Base-by-base conservation (phyloP, 1,140 invertebrate species). In the Doryteuthis pealeii region DNA sequence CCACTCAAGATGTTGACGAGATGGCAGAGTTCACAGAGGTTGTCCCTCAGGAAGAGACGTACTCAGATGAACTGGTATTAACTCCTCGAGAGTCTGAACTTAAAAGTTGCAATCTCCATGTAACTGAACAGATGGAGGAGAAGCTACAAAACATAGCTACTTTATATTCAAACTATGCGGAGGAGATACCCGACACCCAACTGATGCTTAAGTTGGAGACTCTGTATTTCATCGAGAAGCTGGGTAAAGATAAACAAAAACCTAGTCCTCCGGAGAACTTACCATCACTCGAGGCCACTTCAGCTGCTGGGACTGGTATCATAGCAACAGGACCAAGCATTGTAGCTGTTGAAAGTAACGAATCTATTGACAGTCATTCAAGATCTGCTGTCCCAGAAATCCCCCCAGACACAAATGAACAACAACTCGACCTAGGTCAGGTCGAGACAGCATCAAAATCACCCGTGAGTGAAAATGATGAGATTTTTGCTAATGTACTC, bases 401-500 rank as follows among this genome's bases (percentile, higher is more conserved):
- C 32, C 4, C 66, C 4, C 8, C 66, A 31, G 32, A 31, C 22
- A 62, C 15, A 62, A 30, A n/a, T 62, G 58, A 26, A 62, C 30
- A 31, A 10, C n/a, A 28, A 5, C 54, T 2, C 6, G 54, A 62
- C 18, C 18, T 18, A 22, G 18, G 18, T 28, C 54, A 12, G 26
- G 26, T 28, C 6, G 54, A 62, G 6, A 28, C 26, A n/a, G 22
- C 2, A 28, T 62, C 54, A 22, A 62, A 62, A 28, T 62, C 54
- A 14, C 26, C 54, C 5, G 54, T 28, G 22, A 68, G 31, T 68
- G 66, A 68, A 32, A 33, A 68, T 31, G 30, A 68, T 26, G 66
- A 68, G 30, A 68, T 68, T 22, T 68, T 68, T 68, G 66, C 66
- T 68, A 68, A 68, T 31, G 66, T 68, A 22, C 66, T 68, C 6